Percentiles rank a stretch among this genome's conserved stretches.
Conservation (phyloP, 2,888 invertebrate genomes). For the Subacronicta megacephala region DNA sequence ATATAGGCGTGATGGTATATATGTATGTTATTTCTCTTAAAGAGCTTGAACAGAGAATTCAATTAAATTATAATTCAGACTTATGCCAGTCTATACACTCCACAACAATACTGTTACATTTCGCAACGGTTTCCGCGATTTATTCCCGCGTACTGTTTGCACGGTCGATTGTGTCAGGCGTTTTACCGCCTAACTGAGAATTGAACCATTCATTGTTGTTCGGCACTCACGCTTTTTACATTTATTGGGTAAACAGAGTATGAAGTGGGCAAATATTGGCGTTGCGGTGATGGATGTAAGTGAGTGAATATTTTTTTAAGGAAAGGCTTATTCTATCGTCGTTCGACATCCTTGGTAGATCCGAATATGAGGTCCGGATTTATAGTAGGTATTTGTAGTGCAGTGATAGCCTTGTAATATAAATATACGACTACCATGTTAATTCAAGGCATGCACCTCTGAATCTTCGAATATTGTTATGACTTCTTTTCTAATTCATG, state of each 20-base stretch:
- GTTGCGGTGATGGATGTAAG: constrained; percentile 2
- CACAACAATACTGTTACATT: constrained; percentile 12
- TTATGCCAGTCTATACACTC: constrained; percentile 10
- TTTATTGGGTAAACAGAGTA: constrained; percentile 42
- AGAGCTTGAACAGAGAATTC: too few relatives aligned
- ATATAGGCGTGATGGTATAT: too few relatives aligned
- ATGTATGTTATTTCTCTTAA: too few relatives aligned
- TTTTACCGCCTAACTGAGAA: constrained; percentile 37
- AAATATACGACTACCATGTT: too few relatives aligned
- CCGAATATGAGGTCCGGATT: too few relatives aligned
- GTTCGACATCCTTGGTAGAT: too few relatives aligned
- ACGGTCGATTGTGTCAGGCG: constrained; percentile 37
- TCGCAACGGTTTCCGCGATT: constrained; percentile 38
- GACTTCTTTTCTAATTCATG: too few relatives aligned
- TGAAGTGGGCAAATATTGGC: constrained; percentile 28
- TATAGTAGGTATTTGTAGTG: too few relatives aligned
- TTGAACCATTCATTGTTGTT: constrained; percentile 49
- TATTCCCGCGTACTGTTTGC: constrained; percentile 49
- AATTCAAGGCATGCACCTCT: too few relatives aligned
- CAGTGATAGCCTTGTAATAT: too few relatives aligned
- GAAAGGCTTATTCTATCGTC: background rate
- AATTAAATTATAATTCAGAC: too few relatives aligned
- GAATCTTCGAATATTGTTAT: too few relatives aligned
- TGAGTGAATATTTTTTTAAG: constrained; percentile 16
- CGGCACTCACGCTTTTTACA: constrained; percentile 34